Evolutionary conservation across 2,888 invertebrate genomes (phyloP).

Genomic region (Amphipyra tragopoginis): DNA sequence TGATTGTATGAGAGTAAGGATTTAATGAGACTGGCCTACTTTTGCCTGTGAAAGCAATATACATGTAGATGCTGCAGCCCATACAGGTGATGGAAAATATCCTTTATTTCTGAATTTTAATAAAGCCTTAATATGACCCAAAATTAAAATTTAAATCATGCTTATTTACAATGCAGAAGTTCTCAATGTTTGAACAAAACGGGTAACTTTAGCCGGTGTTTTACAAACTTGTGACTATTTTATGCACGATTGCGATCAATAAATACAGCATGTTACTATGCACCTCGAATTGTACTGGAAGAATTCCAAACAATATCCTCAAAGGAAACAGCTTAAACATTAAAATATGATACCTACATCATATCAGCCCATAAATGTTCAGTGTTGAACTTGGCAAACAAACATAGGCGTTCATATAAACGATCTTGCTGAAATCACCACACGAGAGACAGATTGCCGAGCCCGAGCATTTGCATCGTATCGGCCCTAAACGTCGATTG

Average conservation of each 20-base stretch:
- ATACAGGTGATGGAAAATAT: background rate
- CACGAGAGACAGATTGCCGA: too few relatives aligned
- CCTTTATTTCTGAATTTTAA: too few relatives aligned
- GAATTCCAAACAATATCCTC: background rate
- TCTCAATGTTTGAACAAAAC: too few relatives aligned
- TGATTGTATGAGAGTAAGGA: constrained; percentile 40
- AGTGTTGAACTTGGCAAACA: background rate
- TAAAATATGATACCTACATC: background rate
- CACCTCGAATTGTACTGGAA: background rate
- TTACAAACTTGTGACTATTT: background rate
- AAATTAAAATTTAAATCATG: too few relatives aligned
- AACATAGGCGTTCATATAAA: background rate
- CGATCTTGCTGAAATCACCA: too few relatives aligned
- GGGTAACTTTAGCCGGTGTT: background rate
- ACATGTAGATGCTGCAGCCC: background rate
- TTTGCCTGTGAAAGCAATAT: constrained; percentile 12
- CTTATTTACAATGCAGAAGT: too few relatives aligned
- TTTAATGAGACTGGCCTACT: constrained; percentile 52
- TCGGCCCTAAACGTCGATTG: too few relatives aligned
- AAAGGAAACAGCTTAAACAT: background rate
- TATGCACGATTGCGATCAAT: background rate
- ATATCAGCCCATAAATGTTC: background rate
- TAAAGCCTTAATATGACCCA: too few relatives aligned
- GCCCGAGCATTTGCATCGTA: too few relatives aligned
- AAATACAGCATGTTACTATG: background rate